phyloP scores from a whole-genome alignment of 2,113 vertebrate genomes.

The Cichladusa arquata region DNA sequence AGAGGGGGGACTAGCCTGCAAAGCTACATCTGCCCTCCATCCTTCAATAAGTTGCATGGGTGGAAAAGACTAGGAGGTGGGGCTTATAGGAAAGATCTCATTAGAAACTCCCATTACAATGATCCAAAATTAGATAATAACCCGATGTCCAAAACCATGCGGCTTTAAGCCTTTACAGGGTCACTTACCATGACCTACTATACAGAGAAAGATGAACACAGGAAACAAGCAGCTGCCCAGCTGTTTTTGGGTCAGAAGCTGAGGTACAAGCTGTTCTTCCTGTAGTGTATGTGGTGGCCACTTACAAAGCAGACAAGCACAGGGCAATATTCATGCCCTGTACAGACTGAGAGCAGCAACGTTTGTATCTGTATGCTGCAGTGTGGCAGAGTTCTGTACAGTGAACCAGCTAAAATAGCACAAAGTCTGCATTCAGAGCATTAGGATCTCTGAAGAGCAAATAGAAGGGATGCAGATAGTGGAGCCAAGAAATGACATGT shows the following conservation, averaged over 20 bases:
- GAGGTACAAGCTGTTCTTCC: neutral
- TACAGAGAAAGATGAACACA: neutral
- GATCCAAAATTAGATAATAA: neutral
- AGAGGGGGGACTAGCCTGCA: neutral
- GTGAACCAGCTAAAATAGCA: neutral
- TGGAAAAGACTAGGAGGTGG: neutral
- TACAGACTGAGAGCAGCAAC: neutral
- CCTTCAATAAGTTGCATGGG: neutral
- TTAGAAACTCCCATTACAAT: neutral
- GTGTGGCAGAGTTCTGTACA: neutral
- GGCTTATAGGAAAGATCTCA: neutral
- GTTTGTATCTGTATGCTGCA: neutral
- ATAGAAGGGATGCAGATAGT: neutral
- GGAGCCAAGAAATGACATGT: neutral
- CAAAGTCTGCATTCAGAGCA: neutral
- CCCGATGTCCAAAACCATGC: neutral
- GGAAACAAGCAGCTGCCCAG: neutral
- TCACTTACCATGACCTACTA: neutral
- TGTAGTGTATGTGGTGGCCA: neutral
- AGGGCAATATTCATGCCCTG: neutral
- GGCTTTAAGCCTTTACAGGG: neutral
- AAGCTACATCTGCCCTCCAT: neutral
- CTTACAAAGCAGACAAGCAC: neutral
- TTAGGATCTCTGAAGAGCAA: neutral
- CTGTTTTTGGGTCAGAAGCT: neutral